Evolutionary conservation across 2,888 invertebrate genomes (phyloP).

Genomic region (Agrochola lota): DNA sequence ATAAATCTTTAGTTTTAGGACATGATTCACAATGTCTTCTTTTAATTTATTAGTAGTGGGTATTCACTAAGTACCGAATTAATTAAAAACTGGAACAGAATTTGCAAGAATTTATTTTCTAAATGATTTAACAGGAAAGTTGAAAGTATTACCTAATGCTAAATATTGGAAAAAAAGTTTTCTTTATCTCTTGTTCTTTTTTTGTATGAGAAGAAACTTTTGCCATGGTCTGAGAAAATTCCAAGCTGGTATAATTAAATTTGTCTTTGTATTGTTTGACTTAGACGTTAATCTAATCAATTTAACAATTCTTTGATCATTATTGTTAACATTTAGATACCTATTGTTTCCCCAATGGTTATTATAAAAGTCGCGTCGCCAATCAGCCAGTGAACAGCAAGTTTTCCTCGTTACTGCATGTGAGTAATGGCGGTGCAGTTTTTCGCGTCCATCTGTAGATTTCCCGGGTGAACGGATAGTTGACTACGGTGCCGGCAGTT

Average conservation of each 20-base stretch:
- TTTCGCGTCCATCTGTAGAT: conserved; percentile 64
- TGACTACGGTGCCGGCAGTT: conserved; percentile 35
- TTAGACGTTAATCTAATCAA: background rate
- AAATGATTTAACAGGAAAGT: too few relatives aligned
- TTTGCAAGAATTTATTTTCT: too few relatives aligned
- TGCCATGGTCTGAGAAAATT: background rate
- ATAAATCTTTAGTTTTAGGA: background rate
- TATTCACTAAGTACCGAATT: background rate
- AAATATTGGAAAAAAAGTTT: too few relatives aligned
- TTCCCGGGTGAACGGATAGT: conserved; percentile 62
- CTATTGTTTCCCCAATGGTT: background rate
- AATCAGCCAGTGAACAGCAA: conserved; percentile 50
- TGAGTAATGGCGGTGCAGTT: conserved; percentile 65
- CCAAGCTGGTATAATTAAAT: background rate
- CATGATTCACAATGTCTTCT: background rate
- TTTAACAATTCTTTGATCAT: too few relatives aligned
- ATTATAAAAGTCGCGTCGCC: conserved; percentile 21
- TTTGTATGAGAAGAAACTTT: too few relatives aligned
- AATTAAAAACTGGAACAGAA: background rate
- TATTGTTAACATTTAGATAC: background rate
- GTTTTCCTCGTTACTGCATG: conserved; percentile 45
- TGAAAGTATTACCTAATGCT: too few relatives aligned
- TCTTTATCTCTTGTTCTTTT: too few relatives aligned
- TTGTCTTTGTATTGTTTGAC: background rate
- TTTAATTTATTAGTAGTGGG: background rate